phyloP scores from a whole-genome alignment of 1,140 invertebrate genomes.

The Augochlora pura region DNA sequence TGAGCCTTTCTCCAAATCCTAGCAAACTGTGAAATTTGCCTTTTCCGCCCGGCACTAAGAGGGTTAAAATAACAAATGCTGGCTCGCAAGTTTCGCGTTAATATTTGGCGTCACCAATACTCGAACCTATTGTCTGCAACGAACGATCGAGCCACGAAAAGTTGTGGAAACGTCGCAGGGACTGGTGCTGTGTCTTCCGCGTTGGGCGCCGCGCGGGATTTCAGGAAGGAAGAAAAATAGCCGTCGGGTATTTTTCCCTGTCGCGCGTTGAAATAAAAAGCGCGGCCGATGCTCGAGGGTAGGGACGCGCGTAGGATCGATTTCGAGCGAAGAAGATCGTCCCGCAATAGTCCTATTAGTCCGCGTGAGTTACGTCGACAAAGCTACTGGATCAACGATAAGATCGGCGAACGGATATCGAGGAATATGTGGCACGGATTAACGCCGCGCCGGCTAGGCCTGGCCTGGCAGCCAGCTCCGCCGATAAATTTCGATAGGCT shows the following conservation, averaged over 20 bases:
- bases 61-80: too few species aligned
- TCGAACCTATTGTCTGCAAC: too few species aligned
- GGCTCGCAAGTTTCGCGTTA: too few species aligned
- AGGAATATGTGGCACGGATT: conserved; percentile 23
- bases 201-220: too few species aligned
- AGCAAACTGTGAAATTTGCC: too few species aligned
- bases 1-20: too few species aligned
- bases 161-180: too few species aligned
- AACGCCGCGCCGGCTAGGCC: conserved; percentile 3
- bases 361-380: conserved; percentile 33
- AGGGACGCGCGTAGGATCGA: conserved; percentile 1
- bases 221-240: too few species aligned
- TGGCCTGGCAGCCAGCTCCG: neutral
- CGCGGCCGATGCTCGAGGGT: neutral
- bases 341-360: conserved; percentile 25
- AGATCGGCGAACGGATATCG: conserved; percentile 36
- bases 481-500: conserved; percentile 54
- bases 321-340: conserved; percentile 7
- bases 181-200: too few species aligned
- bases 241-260: neutral
- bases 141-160: too few species aligned
- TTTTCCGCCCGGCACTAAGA: too few species aligned
- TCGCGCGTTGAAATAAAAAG: neutral
- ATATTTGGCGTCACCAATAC: too few species aligned
- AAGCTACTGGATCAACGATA: conserved; percentile 43